Conservation (phyloP, 2,888 invertebrate species). For the Branchellion lobata region DNA sequence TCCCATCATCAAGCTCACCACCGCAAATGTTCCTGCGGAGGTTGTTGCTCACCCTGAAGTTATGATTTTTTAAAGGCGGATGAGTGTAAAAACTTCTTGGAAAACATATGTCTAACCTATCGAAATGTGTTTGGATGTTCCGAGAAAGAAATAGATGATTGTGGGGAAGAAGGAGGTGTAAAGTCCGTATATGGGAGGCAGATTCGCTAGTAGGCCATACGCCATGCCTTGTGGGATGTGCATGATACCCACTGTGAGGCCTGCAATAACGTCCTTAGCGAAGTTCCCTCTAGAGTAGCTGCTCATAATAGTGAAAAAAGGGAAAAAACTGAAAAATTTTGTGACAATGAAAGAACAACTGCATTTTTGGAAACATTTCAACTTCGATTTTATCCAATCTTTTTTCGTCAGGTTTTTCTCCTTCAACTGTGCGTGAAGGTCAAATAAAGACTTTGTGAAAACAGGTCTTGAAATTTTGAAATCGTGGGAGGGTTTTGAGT, state of each 20-base stretch:
- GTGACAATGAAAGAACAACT: not conserved
- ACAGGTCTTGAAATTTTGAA: constrained; percentile 23
- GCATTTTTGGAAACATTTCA: not conserved
- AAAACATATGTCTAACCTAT: constrained; percentile 68
- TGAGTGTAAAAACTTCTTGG: too few relatives aligned
- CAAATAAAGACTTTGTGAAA: constrained; percentile 27
- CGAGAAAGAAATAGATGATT: constrained; percentile 79
- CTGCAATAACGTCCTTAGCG: constrained; percentile 76
- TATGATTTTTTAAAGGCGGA: too few relatives aligned
- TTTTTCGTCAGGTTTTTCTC: not conserved
- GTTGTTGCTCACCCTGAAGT: too few relatives aligned
- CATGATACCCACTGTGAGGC: constrained; percentile 74
- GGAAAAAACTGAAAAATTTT: constrained; percentile 54
- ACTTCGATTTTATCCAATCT: constrained; percentile 6
- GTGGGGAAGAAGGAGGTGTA: constrained; percentile 92
- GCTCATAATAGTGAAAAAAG: constrained; percentile 57
- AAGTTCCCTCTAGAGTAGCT: constrained; percentile 65
- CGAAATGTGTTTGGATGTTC: constrained; percentile 84
- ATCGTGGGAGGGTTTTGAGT: not conserved
- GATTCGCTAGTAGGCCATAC: constrained; percentile 65
- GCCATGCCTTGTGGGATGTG: constrained; percentile 65
- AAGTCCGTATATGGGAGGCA: constrained; percentile 66
- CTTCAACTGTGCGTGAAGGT: constrained; percentile 11
- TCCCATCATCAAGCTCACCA: constrained; percentile 86
- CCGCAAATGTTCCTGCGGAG: constrained; percentile 67